A percentile compares a stretch with the other conserved stretches of the same genome.
phyloP scores from a whole-genome alignment of 2,797 vertebrate species.

The Aldrovandia affinis region DNA sequence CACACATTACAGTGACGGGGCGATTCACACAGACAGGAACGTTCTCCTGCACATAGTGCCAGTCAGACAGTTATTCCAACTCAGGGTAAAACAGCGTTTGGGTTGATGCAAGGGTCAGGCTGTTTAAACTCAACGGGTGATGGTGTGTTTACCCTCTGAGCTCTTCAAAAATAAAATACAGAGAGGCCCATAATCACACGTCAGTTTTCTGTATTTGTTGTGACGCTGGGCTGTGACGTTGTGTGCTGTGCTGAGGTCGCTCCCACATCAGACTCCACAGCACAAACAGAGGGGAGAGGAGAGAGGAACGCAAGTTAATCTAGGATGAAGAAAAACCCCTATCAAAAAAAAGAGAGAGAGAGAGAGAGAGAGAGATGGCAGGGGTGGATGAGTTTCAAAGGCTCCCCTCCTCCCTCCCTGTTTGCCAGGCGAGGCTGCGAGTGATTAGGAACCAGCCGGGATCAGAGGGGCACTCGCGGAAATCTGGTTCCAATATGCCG shows the following conservation, averaged over 20 bases:
- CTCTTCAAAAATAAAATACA: conserved; percentile 61
- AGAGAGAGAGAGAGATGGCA: conserved; percentile 59
- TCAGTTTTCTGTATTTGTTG: conserved; percentile 63
- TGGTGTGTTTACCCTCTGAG: conserved; percentile 51
- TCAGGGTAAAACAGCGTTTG: conserved; percentile 59
- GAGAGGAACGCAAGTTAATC: conserved; percentile 33
- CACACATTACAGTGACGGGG: not conserved
- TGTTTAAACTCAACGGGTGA: conserved; percentile 62
- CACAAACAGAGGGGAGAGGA: conserved; percentile 19
- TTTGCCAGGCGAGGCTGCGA: conserved; percentile 62
- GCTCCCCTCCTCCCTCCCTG: conserved; percentile 32
- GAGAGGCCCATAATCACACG: conserved; percentile 55
- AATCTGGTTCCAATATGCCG: conserved; percentile 86
- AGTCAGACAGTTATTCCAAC: not conserved
- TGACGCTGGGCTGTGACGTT: conserved; percentile 52
- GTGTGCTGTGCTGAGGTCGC: conserved; percentile 36
- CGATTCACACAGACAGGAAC: not conserved
- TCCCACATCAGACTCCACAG: not conserved
- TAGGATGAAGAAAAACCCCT: conserved; percentile 48
- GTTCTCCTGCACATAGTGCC: not conserved
- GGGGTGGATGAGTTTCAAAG: conserved; percentile 70
- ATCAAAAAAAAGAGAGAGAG: conserved; percentile 50
- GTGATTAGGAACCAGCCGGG: conserved; percentile 61
- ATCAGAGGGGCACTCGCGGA: conserved; percentile 66
- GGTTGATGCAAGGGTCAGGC: conserved; percentile 74